Evolutionary conservation across 2,888 invertebrate species (phyloP).

Genomic region (Magallana nippona): DNA sequence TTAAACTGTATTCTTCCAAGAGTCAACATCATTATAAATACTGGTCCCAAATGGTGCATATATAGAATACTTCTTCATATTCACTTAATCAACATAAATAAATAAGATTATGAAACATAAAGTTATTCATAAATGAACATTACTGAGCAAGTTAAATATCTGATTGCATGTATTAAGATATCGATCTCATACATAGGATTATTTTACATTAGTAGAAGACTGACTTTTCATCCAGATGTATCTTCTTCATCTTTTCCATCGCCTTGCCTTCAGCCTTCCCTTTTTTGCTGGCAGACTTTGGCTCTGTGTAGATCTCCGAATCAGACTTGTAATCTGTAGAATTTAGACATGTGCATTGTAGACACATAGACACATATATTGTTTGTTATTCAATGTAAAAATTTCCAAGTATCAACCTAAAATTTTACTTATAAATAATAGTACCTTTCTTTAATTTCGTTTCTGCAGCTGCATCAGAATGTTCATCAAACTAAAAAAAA

Average conservation of each 20-base stretch:
- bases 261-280: constrained; percentile 60
- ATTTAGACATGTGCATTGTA: not conserved
- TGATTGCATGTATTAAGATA: too few species aligned
- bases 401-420: not conserved
- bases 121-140: too few species aligned
- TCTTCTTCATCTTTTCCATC: constrained; percentile 75
- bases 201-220: constrained; percentile 15
- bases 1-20: too few species aligned
- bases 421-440: too few species aligned
- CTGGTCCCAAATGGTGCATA: too few species aligned
- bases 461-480: constrained; percentile 61
- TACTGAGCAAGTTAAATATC: too few species aligned
- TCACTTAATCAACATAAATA: too few species aligned
- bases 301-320: constrained; percentile 71
- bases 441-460: constrained; percentile 45
- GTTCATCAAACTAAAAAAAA: constrained; percentile 63
- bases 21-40: too few species aligned
- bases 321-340: constrained; percentile 72
- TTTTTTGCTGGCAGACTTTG: constrained; percentile 54
- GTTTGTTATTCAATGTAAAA: not conserved
- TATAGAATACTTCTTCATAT: too few species aligned
- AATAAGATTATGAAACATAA: too few species aligned
- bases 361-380: not conserved
- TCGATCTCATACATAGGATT: not conserved
- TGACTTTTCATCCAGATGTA: constrained; percentile 75